Evolutionary conservation across 2,888 invertebrate species (phyloP), one percentile per base, ranked within the genome.

Genomic region (Mimas tiliae): DNA sequence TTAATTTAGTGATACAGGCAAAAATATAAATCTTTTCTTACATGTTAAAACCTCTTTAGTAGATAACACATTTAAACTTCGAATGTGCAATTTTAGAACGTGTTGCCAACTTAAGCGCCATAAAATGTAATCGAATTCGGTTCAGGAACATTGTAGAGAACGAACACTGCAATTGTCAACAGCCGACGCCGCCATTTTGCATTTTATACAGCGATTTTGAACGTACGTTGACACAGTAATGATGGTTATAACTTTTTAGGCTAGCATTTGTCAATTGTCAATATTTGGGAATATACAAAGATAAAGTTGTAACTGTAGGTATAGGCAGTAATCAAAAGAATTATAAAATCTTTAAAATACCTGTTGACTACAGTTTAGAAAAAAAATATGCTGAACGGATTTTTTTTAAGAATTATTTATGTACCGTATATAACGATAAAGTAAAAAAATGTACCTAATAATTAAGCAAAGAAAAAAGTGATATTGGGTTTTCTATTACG

Each of bases 111-210:
- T 86, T 75, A 78, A 85, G 83, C 73, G 81, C 83, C 84, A 88
- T 91, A 92, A 91, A 91, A 84, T 82, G 86, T 90, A 91, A 92
- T 92, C 86, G 89, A 87, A 92, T 89, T 89, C 86, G 84, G 88
- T 88, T 92, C 87, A 89, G 83, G 80, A 86, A 81, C 81, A 75
- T 73, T 71, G 69, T 69, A 72, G 70, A 67, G 69, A 53, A 27
- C 50, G 70, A 72, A 69, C 73, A 70, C 68, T 86, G 91, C 91
- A 89, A 93, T 92, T 91, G 91, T 89, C 88, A 86, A 87, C 92
- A 93, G 83, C 86, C 87, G 93, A 72, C 78, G 83, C 76, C 80
- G 82, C 76, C 89, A 83, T 86, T 91, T 88, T 87, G 85, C 88
- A 90, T 90, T 90, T 90, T 88, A 87, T 85, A 85, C 73, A 78